Conservation (phyloP, 2,113 vertebrate genomes). For the Alexandromys fortis region DNA sequence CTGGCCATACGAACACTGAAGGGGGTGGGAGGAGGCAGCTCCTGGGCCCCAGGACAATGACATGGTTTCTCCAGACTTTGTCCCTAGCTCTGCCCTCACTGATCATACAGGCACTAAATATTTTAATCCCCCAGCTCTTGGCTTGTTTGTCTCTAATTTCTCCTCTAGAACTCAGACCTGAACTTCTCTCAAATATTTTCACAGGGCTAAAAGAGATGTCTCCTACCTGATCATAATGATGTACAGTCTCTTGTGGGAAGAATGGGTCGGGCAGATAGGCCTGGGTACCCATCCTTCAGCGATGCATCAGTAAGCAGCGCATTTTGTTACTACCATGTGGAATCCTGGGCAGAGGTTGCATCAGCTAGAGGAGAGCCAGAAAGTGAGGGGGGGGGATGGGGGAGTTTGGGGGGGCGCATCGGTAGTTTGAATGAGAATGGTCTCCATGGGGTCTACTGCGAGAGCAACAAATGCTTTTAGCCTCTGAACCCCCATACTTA, state of each 20-base stretch:
- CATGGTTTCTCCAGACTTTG: neutral
- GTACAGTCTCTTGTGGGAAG: neutral
- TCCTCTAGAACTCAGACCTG: neutral
- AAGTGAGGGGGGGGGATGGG: neutral
- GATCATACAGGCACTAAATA: no score
- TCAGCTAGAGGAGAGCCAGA: neutral
- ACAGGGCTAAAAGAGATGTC: neutral
- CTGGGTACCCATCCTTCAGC: neutral
- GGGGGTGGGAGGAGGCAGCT: neutral
- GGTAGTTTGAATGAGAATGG: neutral
- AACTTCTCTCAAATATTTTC: neutral
- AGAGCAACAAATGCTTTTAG: neutral
- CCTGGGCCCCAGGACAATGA: neutral
- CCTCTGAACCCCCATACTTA: neutral
- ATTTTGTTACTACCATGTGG: neutral
- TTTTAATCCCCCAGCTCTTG: neutral
- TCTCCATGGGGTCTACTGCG: neutral
- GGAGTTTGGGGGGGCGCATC: no score
- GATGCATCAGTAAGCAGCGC: neutral
- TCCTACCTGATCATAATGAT: fast-evolving
- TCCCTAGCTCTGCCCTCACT: neutral
- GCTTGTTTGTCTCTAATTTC: neutral
- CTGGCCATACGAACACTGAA: neutral
- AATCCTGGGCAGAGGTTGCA: neutral
- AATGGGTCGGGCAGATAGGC: neutral